A percentile compares a stretch with the other conserved stretches of the same genome.
Evolutionary conservation across 2,888 invertebrate species (phyloP).

Genomic region (Tinea trinotella): DNA sequence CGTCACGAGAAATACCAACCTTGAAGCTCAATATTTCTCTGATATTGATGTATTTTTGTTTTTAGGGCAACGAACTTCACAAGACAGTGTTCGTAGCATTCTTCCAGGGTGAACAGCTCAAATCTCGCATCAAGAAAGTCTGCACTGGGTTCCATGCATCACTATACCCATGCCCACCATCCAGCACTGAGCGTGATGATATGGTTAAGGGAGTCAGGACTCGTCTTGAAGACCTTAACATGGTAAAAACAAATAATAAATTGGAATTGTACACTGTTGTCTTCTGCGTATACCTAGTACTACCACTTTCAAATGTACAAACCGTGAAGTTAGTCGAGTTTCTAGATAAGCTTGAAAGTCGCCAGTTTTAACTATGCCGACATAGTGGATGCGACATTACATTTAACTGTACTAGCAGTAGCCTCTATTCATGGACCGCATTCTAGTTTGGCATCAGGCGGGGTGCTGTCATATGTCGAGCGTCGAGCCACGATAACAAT

Average conservation of each 20-base stretch:
- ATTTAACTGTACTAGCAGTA: too few species aligned
- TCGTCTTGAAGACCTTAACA: conserved; percentile 88
- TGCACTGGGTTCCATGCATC: conserved; percentile 95
- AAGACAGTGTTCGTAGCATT: conserved; percentile 92
- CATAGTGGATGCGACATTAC: too few species aligned
- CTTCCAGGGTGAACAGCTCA: conserved; percentile 94
- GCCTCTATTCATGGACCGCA: too few species aligned
- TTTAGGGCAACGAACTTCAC: conserved; percentile 86
- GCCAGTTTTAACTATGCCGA: too few species aligned
- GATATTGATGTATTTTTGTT: not conserved
- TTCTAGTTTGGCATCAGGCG: too few species aligned
- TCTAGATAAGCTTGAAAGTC: too few species aligned
- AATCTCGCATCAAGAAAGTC: conserved; percentile 91
- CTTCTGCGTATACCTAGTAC: too few species aligned
- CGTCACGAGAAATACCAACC: not conserved
- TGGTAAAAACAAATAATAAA: conserved; percentile 56
- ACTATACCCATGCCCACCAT: conserved; percentile 92
- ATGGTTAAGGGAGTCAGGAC: conserved; percentile 94
- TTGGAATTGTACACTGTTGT: too few species aligned
- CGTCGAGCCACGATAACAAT: too few species aligned
- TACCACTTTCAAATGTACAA: too few species aligned
- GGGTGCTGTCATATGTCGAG: too few species aligned
- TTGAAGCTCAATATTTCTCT: not conserved
- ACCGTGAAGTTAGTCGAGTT: too few species aligned
- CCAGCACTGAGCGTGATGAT: conserved; percentile 85